Conservation (phyloP, 2,113 vertebrate genomes). For the Ascaphus truei region DNA sequence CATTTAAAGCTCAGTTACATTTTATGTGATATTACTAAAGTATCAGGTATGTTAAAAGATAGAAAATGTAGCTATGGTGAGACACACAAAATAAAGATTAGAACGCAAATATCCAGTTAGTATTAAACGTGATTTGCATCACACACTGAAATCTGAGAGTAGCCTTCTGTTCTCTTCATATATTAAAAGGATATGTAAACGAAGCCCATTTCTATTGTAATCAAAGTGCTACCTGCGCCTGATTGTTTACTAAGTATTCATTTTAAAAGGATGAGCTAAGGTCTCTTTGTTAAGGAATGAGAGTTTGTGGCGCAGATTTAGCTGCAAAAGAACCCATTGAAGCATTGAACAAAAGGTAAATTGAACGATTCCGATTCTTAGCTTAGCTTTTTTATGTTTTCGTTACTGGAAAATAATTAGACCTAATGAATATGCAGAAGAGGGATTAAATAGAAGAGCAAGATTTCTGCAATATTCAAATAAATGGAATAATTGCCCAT, state of each 20-base stretch:
- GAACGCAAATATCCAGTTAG: too few relatives aligned
- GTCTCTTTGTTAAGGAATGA: slow-evolving; percentile 63
- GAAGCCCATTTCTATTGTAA: slow-evolving; percentile 2
- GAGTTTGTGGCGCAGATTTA: slow-evolving; percentile 56
- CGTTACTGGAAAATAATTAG: slow-evolving; percentile 70
- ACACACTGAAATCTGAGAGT: not conserved
- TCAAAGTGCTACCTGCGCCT: slow-evolving; percentile 34
- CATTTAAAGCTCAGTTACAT: too few relatives aligned
- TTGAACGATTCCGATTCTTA: slow-evolving; percentile 62
- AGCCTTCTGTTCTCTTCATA: not conserved
- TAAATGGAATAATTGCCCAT: too few relatives aligned
- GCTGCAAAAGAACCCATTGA: slow-evolving; percentile 59
- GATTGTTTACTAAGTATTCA: slow-evolving; percentile 46
- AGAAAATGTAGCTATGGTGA: too few relatives aligned
- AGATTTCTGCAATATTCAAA: slow-evolving; percentile 32
- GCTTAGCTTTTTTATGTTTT: slow-evolving; percentile 64
- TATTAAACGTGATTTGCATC: too few relatives aligned
- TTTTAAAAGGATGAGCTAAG: slow-evolving; percentile 53
- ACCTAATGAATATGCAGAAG: slow-evolving; percentile 66
- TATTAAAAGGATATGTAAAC: not conserved
- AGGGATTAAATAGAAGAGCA: slow-evolving; percentile 51
- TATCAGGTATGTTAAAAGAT: too few relatives aligned
- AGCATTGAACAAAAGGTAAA: slow-evolving; percentile 63
- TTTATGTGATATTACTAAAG: too few relatives aligned
- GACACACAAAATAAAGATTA: too few relatives aligned